Percentiles rank a stretch among this genome's conserved stretches.
Evolutionary conservation across 2,113 vertebrate species (phyloP).

Genomic region (Polypterus senegalus): DNA sequence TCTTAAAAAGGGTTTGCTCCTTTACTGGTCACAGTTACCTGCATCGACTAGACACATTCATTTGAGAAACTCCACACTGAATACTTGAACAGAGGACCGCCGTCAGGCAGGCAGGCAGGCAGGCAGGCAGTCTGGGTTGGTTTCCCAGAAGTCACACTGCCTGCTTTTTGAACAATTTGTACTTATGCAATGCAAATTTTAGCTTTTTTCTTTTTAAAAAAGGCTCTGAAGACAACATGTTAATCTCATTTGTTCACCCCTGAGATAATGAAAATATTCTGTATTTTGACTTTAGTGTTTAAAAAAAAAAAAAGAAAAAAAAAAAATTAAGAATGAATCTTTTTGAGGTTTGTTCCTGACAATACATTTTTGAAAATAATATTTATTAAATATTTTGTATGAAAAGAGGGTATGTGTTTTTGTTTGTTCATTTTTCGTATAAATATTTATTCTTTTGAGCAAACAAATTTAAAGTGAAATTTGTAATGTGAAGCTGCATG

Average conservation of each 20-base stretch:
- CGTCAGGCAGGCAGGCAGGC: conserved; percentile 79
- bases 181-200: conserved; percentile 44
- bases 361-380: conserved; percentile 97
- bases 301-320: conserved; percentile 65
- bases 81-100: conserved; percentile 89
- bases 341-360: conserved; percentile 84
- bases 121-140: conserved; percentile 73
- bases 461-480: no score
- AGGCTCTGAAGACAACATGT: conserved; percentile 63
- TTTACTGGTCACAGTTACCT: conserved; percentile 62
- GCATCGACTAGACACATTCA: conserved; percentile 63
- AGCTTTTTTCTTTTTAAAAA: conserved; percentile 30
- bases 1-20: conserved; percentile 37
- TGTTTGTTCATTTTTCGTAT: conserved; percentile 11
- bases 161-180: conserved; percentile 62
- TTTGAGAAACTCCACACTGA: conserved; percentile 69
- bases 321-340: conserved; percentile 75
- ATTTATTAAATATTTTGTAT: conserved; percentile 99
- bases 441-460: no score
- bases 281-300: conserved; percentile 81
- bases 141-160: conserved; percentile 63
- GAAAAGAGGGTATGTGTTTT: conserved; percentile 67
- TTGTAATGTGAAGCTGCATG: no score
- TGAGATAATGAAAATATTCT: conserved; percentile 71
- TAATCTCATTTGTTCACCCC: conserved; percentile 65